Conservation (phyloP, 2,888 invertebrate species). For the Oscheius sp. region DNA sequence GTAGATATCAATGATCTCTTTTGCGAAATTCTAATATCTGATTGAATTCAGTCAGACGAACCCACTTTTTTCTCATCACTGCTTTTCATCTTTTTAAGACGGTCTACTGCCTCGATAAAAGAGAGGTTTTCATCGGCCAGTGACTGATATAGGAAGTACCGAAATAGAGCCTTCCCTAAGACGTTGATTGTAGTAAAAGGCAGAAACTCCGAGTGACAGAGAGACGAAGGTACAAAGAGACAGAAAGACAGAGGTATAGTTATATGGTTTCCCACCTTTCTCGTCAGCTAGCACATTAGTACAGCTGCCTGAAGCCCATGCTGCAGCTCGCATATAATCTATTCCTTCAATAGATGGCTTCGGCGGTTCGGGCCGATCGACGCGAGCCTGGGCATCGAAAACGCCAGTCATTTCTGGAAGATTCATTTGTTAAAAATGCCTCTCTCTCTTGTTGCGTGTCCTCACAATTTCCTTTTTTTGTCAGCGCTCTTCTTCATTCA, state of each 20-base stretch:
- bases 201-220: background rate
- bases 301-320: conserved; percentile 67
- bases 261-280: conserved; percentile 51
- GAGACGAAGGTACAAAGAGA: too few species aligned
- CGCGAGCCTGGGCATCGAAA: conserved; percentile 47
- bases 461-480: too few species aligned
- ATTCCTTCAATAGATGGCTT: conserved; percentile 53
- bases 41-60: background rate
- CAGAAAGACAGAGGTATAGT: too few species aligned
- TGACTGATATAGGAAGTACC: conserved; percentile 68
- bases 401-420: conserved; percentile 16
- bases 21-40: conserved; percentile 47
- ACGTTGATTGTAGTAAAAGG: background rate
- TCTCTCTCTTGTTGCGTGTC: too few species aligned
- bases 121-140: conserved; percentile 71
- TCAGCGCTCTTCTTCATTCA: too few species aligned
- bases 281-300: conserved; percentile 66
- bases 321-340: conserved; percentile 71
- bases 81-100: conserved; percentile 67
- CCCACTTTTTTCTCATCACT: conserved; percentile 60
- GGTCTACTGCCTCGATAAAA: conserved; percentile 68
- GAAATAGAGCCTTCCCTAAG: conserved; percentile 69
- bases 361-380: conserved; percentile 46
- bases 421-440: too few species aligned
- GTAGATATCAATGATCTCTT: conserved; percentile 64